Evolutionary conservation across 2,797 vertebrate species (phyloP), one percentile per base, ranked within the genome.

Genomic region (Limosa lapponica): DNA sequence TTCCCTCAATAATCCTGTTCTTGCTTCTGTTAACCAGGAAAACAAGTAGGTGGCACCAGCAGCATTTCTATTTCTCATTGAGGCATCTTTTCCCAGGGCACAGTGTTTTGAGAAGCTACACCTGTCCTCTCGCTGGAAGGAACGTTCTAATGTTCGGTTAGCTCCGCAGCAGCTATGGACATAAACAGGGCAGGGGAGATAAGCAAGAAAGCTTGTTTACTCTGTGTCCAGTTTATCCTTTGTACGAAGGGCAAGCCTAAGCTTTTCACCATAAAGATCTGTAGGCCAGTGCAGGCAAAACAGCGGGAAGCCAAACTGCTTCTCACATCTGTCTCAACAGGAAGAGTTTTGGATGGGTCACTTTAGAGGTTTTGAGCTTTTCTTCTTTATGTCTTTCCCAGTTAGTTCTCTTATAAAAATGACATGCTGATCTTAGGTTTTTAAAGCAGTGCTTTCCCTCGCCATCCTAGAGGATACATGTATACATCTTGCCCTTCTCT

Each of bases 391-490:
- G 57, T 13, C 41, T 65, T 57, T 49, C 70, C 32, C 36, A 20
- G 25, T 55, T 64, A 54, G 17, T 15, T 65, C 19, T 34, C 43
- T 24, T 57, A 25, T 24, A 36, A 74, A 65, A 48, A 24, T 6
- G 5, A 30, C 20, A 23, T 8, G 4, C 19, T n/a, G 27, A 30
- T 52, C n/a, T 37, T 13, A 2, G 10, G 24, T 37, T 59, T 77
- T 44, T 69, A 77, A 69, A 69, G 27, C 17, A 69, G 54, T 59
- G 27, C 11, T 59, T 34, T 24, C 98, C 98, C 97, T 98, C 98
- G 30, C 98, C 2, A 28, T 98, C 98, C 96, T 98, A 97, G 14
- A 99, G 97, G 85, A 98, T 94, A 80, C 98, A 17, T 96, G 62
- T 97, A 97, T 16, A 97, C 98, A 28, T 98, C 98, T 41, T 98